These are phyloP conservation scores for Unio pictorum DNA, from an alignment of 2,888 invertebrate genomes.

Conservation along the genomic window DNA sequence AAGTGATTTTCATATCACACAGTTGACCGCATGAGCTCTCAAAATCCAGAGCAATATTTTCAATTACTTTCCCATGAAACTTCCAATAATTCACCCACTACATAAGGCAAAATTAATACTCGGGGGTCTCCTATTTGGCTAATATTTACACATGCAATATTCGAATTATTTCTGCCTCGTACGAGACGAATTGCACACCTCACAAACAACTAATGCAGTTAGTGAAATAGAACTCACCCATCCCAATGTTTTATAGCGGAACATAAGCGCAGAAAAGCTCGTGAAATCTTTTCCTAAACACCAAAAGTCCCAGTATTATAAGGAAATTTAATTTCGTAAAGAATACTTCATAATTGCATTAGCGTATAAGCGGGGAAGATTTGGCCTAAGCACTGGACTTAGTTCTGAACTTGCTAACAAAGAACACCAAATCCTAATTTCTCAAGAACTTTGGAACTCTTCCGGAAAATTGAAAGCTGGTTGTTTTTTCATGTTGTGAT, in stretches of 20 bases:
- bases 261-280: constrained; percentile 33
- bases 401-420: constrained; percentile 15
- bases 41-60: no score
- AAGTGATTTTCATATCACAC: no score
- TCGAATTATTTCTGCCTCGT: no score
- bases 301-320: constrained; percentile 39
- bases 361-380: constrained; percentile 29
- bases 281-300: constrained; percentile 38
- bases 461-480: neutral
- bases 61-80: no score
- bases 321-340: constrained; percentile 43
- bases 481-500: neutral
- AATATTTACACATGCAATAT: no score
- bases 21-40: no score
- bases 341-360: constrained; percentile 46
- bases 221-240: neutral
- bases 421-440: constrained; percentile 23
- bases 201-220: no score
- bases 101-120: no score
- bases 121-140: no score
- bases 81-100: no score
- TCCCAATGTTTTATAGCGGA: constrained; percentile 21
- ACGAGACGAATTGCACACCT: no score
- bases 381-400: constrained; percentile 29
- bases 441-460: constrained; percentile 20